Percentiles rank a stretch among this genome's conserved stretches.
phyloP scores from a whole-genome alignment of 2,113 vertebrate species.

The Rhipidura dahli region DNA sequence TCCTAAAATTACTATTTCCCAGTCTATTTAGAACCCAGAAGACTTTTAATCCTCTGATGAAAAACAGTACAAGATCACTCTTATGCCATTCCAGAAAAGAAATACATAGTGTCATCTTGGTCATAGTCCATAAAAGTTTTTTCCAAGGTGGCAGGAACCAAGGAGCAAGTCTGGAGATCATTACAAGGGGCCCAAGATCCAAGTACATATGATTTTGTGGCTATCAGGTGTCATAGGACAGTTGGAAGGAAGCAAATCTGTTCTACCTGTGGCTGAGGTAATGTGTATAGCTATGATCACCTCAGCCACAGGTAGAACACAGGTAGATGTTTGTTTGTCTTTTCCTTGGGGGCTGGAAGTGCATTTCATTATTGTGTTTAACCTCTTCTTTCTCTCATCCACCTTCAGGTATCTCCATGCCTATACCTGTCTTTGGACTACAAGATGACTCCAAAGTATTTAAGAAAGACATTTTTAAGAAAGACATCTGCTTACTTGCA shows the following conservation, averaged over 20 bases:
- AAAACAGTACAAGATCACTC: not conserved
- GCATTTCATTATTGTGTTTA: not conserved
- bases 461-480: conserved; percentile 49
- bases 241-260: not conserved
- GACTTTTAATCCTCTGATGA: not conserved
- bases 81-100: not conserved
- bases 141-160: not conserved
- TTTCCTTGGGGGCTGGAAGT: not conserved
- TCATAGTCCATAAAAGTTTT: not conserved
- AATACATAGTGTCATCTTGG: not conserved
- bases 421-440: conserved; percentile 89
- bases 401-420: conserved; percentile 88
- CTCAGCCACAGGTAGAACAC: not conserved
- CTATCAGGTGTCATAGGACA: not conserved
- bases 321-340: not conserved
- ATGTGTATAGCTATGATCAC: not conserved
- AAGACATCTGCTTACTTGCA: conserved; percentile 85
- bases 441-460: conserved; percentile 91
- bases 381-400: not conserved
- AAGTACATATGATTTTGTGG: not conserved
- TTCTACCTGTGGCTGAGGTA: not conserved
- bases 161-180: not conserved
- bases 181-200: not conserved
- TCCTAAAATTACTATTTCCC: not conserved
- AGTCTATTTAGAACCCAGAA: not conserved